A percentile compares a stretch with the other conserved stretches of the same genome.
phyloP scores from a whole-genome alignment of 53 echinoderm and acorn worm genomes.

The Zoroaster sp. region DNA sequence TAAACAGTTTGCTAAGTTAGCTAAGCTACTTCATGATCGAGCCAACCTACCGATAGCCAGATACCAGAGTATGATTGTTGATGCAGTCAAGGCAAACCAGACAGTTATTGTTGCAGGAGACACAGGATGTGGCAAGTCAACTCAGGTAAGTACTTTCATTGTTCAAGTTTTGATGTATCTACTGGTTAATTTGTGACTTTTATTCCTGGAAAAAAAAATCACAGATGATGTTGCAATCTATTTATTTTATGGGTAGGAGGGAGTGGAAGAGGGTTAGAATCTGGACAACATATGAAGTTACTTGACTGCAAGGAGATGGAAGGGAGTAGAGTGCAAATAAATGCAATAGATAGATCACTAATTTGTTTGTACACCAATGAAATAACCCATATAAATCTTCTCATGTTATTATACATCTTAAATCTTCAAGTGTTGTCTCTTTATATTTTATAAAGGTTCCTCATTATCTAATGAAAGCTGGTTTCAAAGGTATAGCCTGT shows the following conservation, averaged over 20 bases:
- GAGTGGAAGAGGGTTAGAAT: no score
- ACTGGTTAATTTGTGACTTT: no score
- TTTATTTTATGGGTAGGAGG: no score
- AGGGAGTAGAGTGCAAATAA: neutral
- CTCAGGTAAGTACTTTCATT: slow-evolving; percentile 70
- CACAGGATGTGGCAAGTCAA: slow-evolving; percentile 99
- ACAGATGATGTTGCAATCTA: no score
- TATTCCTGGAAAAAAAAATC: no score
- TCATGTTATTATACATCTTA: neutral
- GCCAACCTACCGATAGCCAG: slow-evolving; percentile 85
- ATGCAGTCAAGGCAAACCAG: slow-evolving; percentile 73
- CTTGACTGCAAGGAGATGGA: neutral
- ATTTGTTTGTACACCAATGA: neutral
- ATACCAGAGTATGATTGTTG: slow-evolving; percentile 78
- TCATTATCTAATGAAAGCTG: slow-evolving; percentile 89
- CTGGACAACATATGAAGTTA: neutral
- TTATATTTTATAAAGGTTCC: no score
- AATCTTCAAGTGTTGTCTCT: no score
- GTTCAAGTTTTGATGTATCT: neutral
- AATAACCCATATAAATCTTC: neutral
- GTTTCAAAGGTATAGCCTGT: slow-evolving; percentile 84
- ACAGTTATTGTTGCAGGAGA: slow-evolving; percentile 95
- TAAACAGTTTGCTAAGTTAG: slow-evolving; percentile 81
- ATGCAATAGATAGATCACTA: neutral
- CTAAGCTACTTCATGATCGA: slow-evolving; percentile 80